phyloP scores from a whole-genome alignment of 1,140 invertebrate species.

The Scaptomyza pallida region DNA sequence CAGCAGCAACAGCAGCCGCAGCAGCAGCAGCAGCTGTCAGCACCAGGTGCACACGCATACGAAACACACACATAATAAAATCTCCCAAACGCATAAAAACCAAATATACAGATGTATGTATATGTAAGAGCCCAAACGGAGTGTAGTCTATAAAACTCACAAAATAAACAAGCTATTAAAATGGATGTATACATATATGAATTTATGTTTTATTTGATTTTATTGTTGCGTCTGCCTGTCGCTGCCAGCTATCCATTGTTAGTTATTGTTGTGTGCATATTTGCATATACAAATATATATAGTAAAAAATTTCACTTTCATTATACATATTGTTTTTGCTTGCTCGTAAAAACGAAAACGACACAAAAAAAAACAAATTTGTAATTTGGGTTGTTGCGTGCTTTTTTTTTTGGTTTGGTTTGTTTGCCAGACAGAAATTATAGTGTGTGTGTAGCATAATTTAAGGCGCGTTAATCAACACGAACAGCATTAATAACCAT shows the following conservation, averaged over 20 bases:
- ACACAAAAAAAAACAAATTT: slow-evolving; percentile 11
- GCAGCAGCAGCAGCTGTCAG: slow-evolving; percentile 25
- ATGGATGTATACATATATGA: slow-evolving; percentile 34
- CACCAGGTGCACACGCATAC: slow-evolving; percentile 40
- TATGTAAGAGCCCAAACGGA: slow-evolving; percentile 5
- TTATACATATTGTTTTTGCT: slow-evolving; percentile 42
- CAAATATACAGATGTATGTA: background rate
- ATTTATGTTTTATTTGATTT: slow-evolving; percentile 68
- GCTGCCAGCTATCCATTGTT: slow-evolving; percentile 33
- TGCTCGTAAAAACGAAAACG: slow-evolving; percentile 51
- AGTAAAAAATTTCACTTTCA: slow-evolving; percentile 72
- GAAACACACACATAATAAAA: slow-evolving; percentile 29
- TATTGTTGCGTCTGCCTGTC: slow-evolving; percentile 40
- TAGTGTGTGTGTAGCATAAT: slow-evolving; percentile 61
- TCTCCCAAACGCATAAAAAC: slow-evolving; percentile 16
- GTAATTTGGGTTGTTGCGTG: slow-evolving; percentile 19
- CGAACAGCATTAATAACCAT: slow-evolving; percentile 21
- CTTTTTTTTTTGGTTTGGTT: no score
- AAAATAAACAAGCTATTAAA: slow-evolving; percentile 45
- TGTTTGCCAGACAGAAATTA: slow-evolving; percentile 13
- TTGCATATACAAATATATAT: background rate
- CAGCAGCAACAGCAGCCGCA: slow-evolving; percentile 19
- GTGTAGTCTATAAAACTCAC: slow-evolving; percentile 7
- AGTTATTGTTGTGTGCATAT: slow-evolving; percentile 8
- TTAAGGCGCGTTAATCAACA: slow-evolving; percentile 63